Conservation (phyloP, 2,797 vertebrate species). For the Nothura maculosa region DNA sequence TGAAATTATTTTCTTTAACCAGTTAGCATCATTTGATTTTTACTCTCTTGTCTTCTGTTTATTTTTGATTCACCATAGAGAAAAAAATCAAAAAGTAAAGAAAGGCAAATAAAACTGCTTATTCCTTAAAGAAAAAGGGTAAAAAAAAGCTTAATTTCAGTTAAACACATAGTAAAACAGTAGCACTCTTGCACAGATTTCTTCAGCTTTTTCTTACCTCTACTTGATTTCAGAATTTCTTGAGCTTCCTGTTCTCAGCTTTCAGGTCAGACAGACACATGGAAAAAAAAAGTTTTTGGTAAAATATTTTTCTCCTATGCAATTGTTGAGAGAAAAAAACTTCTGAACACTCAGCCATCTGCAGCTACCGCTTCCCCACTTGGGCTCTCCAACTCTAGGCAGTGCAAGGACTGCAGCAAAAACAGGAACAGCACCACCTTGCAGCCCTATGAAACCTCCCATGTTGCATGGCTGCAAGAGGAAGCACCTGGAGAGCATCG, state of each 20-base stretch:
- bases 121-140: not conserved
- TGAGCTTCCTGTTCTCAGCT: not conserved
- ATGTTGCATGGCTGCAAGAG: rapidly evolving
- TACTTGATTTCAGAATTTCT: rapidly evolving
- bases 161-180: rapidly evolving
- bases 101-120: rapidly evolving
- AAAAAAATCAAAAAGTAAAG: not conserved
- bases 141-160: not conserved
- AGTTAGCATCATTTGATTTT: rapidly evolving
- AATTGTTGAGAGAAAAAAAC: not conserved
- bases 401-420: rapidly evolving
- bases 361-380: rapidly evolving
- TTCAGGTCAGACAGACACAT: not conserved
- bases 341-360: rapidly evolving
- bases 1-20: rapidly evolving
- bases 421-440: rapidly evolving
- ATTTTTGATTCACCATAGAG: not conserved
- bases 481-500: not conserved
- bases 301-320: too few species aligned
- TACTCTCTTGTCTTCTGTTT: not conserved
- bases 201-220: not conserved
- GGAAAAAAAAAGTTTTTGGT: not conserved
- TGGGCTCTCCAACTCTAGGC: rapidly evolving
- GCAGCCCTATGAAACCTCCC: not conserved
- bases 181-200: not conserved